phyloP scores from a whole-genome alignment of 2,113 vertebrate genomes.

The Copsychus sechellarum region DNA sequence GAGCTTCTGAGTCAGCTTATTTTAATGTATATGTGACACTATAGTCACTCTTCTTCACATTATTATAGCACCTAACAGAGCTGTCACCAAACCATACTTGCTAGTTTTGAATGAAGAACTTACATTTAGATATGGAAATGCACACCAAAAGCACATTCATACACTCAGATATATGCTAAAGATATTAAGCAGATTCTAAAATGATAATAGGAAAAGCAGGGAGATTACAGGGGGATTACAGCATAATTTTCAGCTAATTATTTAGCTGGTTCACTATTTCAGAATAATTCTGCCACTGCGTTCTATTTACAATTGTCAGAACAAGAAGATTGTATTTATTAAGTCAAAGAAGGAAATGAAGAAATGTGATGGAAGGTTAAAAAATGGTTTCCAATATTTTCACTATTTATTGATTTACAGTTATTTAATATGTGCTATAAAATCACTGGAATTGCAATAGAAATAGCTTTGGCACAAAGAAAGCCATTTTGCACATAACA shows the following conservation, averaged over 20 bases:
- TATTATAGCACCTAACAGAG: neutral
- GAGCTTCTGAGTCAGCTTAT: neutral
- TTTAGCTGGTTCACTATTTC: neutral
- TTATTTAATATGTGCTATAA: constrained; percentile 11
- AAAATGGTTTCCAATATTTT: neutral
- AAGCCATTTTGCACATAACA: neutral
- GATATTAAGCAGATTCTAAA: neutral
- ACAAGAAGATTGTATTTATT: neutral
- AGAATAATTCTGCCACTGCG: neutral
- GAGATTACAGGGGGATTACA: neutral
- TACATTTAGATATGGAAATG: neutral
- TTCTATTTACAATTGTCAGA: neutral
- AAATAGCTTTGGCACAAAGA: constrained; percentile 39
- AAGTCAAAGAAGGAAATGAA: neutral
- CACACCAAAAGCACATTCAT: neutral
- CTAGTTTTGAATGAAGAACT: neutral
- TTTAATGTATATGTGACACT: neutral
- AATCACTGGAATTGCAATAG: neutral
- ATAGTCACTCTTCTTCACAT: neutral
- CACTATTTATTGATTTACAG: constrained; percentile 11
- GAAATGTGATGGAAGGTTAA: neutral
- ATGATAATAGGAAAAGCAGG: neutral
- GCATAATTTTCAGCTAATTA: constrained; percentile 7
- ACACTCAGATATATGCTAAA: neutral
- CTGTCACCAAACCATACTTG: neutral